Evolutionary conservation across 2,113 vertebrate genomes (phyloP), one percentile per base, ranked within the genome.

Genomic region (Myotis lucifugus): DNA sequence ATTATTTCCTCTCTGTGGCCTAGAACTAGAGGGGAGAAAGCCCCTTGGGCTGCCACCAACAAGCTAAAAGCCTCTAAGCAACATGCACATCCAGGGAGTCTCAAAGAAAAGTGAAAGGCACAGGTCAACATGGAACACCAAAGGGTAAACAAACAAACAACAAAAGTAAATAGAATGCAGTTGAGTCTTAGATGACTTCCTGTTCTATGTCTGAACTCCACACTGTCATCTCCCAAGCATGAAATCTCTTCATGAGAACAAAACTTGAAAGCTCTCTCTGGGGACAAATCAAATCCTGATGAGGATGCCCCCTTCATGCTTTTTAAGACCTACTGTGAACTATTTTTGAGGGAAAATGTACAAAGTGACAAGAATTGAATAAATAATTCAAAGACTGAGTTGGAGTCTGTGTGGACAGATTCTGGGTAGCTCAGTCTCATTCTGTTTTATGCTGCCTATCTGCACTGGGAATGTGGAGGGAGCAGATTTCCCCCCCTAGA

Each of bases 101-200:
- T 96, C 21, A 32, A 86, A 88, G 95, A 34, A 56, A 82, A 96
- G 95, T 78, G 69, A 95, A 98, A 97, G 85, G 29, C 91, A 89
- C 66, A 81, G 91, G 83, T 90, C 85, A 97, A 96, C 73, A 72
- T 64, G 37, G 56, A 82, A 85, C 34, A 88, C 72, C 42, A 84
- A 85, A 97, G 78, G 54, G 88, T 73, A 95, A 97, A 1, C n/a
- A 88, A 32, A 52, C 25, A 66, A 66, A n/a, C 59, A 78, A 12
- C 19, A 15, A 52, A 70, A 93, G 50, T 8, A 21, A 93, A 79
- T 64, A 32, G 66, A 37, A 54, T 37, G 70, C 42, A 52, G 61
- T 42, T 27, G 74, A 54, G 70, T 94, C 97, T 95, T 88, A 84
- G 73, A 79, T 88, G 90, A 93, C 95, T 92, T 84, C 64, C 72